Evolutionary conservation across 2,888 invertebrate species (phyloP).

Genomic region (Drosophila yooni): DNA sequence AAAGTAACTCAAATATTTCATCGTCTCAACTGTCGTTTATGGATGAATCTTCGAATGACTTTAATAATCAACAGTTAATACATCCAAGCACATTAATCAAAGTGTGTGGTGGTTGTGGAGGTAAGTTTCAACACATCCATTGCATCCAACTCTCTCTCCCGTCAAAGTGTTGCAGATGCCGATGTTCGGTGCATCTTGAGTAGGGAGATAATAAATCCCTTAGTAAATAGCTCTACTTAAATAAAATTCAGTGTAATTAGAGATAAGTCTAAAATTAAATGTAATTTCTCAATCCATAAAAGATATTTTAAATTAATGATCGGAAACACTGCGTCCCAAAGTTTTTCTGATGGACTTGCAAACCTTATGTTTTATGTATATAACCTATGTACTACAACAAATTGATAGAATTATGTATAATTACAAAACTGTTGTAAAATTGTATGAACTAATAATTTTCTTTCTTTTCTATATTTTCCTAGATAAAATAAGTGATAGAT

Average conservation of each 20-base stretch:
- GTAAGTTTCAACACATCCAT: slow-evolving; percentile 81
- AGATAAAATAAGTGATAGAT: slow-evolving; percentile 94
- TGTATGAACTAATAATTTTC: slow-evolving; percentile 28
- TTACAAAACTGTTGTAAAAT: slow-evolving; percentile 1
- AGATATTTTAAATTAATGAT: not conserved
- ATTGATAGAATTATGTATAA: not conserved
- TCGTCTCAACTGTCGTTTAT: slow-evolving; percentile 83
- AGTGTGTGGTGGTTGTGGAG: slow-evolving; percentile 96
- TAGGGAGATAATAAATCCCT: too few species aligned
- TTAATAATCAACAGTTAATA: slow-evolving; percentile 83
- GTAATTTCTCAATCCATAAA: not conserved
- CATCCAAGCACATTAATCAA: slow-evolving; percentile 87
- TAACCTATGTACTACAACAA: not conserved
- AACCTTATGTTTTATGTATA: not conserved
- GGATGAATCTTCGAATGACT: slow-evolving; percentile 83
- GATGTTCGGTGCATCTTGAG: too few species aligned
- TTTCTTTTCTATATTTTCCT: slow-evolving; percentile 45
- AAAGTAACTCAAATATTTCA: slow-evolving; percentile 84
- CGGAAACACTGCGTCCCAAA: not conserved
- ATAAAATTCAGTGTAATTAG: not conserved
- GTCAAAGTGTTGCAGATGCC: not conserved
- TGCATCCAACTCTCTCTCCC: not conserved
- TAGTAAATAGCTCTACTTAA: not conserved
- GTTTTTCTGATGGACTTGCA: not conserved
- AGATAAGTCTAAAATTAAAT: not conserved